phyloP scores from a whole-genome alignment of 2,888 invertebrate genomes.

The Diarsia rubi region DNA sequence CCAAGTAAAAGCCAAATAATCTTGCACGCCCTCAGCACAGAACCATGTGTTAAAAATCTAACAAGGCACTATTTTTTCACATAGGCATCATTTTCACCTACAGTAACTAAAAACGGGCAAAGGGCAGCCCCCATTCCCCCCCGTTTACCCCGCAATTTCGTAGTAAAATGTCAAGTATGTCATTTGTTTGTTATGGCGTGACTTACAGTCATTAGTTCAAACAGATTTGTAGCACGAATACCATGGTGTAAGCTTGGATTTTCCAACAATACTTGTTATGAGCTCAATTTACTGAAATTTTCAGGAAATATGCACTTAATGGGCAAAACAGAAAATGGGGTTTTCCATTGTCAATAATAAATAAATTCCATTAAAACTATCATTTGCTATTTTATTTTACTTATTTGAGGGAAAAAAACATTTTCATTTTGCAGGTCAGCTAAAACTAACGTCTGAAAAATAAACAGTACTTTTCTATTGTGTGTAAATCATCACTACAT shows the following conservation, averaged over 20 bases:
- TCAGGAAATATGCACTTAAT: neutral
- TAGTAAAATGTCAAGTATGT: slow-evolving; percentile 5
- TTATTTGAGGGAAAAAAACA: no score
- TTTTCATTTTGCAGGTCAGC: neutral
- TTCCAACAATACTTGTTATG: slow-evolving; percentile 25
- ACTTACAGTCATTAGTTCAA: slow-evolving; percentile 4
- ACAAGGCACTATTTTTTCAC: neutral
- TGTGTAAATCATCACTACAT: no score
- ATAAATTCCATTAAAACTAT: neutral
- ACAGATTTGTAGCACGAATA: slow-evolving; percentile 27
- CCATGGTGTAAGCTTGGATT: neutral
- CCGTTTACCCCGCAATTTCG: neutral
- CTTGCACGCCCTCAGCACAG: neutral
- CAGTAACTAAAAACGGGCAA: neutral
- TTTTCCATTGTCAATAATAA: neutral
- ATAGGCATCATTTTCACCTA: neutral
- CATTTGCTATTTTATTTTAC: neutral
- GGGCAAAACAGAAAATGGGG: neutral
- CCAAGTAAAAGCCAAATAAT: neutral
- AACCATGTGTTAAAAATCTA: neutral
- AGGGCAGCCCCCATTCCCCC: no score
- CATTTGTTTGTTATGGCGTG: slow-evolving; percentile 25
- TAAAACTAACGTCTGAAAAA: neutral
- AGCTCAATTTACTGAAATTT: slow-evolving; percentile 7
- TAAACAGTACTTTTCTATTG: neutral